A percentile compares a stretch with the other conserved stretches of the same genome.
Conservation (phyloP, 2,113 vertebrate species). For the Plestiodon gilberti region DNA sequence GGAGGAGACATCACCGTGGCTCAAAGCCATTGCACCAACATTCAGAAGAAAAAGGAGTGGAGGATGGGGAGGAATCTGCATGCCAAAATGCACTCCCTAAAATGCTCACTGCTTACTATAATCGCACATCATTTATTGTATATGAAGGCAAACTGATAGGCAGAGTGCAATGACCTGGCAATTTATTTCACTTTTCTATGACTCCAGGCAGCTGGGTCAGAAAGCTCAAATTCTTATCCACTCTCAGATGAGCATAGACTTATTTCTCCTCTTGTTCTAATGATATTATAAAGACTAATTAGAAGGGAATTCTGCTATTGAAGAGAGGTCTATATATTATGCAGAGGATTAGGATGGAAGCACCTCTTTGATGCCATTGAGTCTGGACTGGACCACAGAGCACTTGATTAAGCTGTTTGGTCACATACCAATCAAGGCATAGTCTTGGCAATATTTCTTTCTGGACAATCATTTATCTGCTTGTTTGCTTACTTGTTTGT, state of each 20-base stretch:
- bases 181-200: constrained; percentile 78
- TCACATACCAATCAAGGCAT: background rate
- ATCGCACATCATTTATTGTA: constrained; percentile 82
- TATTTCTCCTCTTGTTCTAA: constrained; percentile 37
- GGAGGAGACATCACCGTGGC: constrained; percentile 62
- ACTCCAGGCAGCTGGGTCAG: constrained; percentile 69
- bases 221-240: constrained; percentile 64
- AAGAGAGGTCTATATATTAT: constrained; percentile 41
- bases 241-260: constrained; percentile 51
- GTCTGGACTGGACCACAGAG: constrained; percentile 17
- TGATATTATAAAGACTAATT: constrained; percentile 71
- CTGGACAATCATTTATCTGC: background rate
- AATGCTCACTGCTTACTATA: constrained; percentile 68
- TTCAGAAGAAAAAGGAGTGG: constrained; percentile 31
- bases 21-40: constrained; percentile 55
- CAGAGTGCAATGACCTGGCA: constrained; percentile 66
- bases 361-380: background rate
- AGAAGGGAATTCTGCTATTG: constrained; percentile 68
- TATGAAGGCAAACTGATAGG: constrained; percentile 73
- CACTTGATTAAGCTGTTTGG: background rate
- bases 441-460: background rate
- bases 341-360: constrained; percentile 43
- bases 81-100: constrained; percentile 71
- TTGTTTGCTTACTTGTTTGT: too few species aligned
- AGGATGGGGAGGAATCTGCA: constrained; percentile 16